Conservation (phyloP, 1,140 invertebrate genomes). For the Drosophila bocqueti region DNA sequence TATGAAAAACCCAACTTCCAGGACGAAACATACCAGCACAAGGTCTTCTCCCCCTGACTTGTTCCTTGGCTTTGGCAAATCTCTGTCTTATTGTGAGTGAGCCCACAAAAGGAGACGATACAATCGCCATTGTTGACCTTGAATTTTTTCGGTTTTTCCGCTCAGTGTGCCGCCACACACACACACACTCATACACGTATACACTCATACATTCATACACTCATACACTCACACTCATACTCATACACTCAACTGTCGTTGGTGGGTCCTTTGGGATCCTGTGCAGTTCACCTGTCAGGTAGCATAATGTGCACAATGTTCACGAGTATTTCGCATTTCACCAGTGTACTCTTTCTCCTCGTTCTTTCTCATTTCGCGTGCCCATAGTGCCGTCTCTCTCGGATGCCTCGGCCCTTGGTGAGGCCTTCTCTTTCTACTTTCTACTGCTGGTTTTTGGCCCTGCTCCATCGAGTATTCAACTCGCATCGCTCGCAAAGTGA, state of each 20-base stretch:
- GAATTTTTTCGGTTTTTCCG: constrained; percentile 12
- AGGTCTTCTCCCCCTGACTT: not conserved
- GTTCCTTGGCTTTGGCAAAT: not conserved
- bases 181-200: not conserved
- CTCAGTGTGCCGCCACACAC: constrained; percentile 4
- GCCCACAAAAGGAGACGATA: not conserved
- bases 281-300: constrained; percentile 47
- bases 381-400: not conserved
- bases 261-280: constrained; percentile 5
- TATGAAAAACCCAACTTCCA: not conserved
- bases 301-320: constrained; percentile 52
- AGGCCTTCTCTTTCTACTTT: constrained; percentile 10
- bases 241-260: not conserved
- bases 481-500: constrained; percentile 63
- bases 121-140: constrained; percentile 19
- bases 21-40: not conserved
- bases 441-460: constrained; percentile 8
- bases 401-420: not conserved
- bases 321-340: constrained; percentile 35
- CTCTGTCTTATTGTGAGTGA: constrained; percentile 2
- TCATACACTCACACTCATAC: not conserved
- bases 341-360: constrained; percentile 5
- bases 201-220: not conserved
- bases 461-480: constrained; percentile 55
- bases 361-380: not conserved